Evolutionary conservation across 2,113 vertebrate genomes (phyloP), one percentile per base, ranked within the genome.

Genomic region (Promerops cafer): DNA sequence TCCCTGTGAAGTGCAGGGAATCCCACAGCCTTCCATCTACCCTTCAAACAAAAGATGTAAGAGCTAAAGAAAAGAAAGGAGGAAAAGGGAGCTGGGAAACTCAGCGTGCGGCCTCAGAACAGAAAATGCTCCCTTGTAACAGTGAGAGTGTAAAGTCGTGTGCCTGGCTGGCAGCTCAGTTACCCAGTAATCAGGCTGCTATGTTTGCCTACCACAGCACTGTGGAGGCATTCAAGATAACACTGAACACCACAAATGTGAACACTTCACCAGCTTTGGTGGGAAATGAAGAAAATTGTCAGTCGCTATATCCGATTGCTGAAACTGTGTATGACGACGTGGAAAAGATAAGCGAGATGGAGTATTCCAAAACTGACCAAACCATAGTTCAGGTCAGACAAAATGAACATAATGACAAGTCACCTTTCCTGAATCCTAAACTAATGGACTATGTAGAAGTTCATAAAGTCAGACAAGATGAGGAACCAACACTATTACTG

Each of bases 361-460:
- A 91, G 37, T 82, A 83, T 72, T 80, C 78, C 52, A 96, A 54
- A 90, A 49, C 59, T 56, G 95, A 95, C 59, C 89, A 94, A 86
- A 92, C 53, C 31, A 63, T 28, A 20, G 31, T 61, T 2, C 96
- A 93, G 71, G 45, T 97, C 53, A 80, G 63, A 80, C 79, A 94
- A 90, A 95, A 54, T 30, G 91, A 82, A 57, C 54, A 94, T 59
- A 96, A 92, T 49, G 83, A 94, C 64, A 97, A 96, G 33, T 31
- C n/a, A 54, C 47, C 84, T 7, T 94, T 97, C 23, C 60, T 97
- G 39, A 72, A 92, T 63, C 89, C 91, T 30, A 97, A 65, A 79
- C 87, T 98, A 28, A 95, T 97, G 72, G 98, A 99, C 93, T 99
- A 99, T 4, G 99, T 99, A 11, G 99, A 99, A 92, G 98, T 99